A percentile compares a stretch with the other conserved stretches of the same genome.
These are phyloP conservation scores for Ceramica pisi DNA, from an alignment of 2,888 invertebrate genomes.

Conservation along the genomic window DNA sequence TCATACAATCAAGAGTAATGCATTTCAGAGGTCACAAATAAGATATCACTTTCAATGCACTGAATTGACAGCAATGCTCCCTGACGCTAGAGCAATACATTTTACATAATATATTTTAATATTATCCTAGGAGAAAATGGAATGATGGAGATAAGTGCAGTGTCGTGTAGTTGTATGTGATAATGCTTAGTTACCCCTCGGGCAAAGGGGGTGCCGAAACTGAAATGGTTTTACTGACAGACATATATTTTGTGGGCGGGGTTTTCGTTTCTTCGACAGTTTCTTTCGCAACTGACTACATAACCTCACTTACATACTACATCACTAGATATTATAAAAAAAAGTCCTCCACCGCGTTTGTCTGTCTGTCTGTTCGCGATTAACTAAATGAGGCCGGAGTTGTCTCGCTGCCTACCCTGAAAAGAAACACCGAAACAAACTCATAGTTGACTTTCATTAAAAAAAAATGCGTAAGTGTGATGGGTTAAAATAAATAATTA, in stretches of 20 bases:
- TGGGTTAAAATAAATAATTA: no score
- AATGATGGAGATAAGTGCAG: constrained; percentile 52
- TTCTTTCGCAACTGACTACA: not conserved
- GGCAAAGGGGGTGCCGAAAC: constrained; percentile 14
- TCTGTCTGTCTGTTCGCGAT: no score
- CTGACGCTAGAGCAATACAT: constrained; percentile 18
- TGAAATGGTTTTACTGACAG: constrained; percentile 13
- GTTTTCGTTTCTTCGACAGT: not conserved
- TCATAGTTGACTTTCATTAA: no score
- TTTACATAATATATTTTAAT: constrained; percentile 44
- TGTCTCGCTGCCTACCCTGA: no score
- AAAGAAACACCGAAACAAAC: no score
- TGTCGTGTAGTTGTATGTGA: constrained; percentile 44
- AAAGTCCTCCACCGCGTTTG: no score
- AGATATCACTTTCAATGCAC: constrained; percentile 21
- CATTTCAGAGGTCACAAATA: constrained; percentile 12
- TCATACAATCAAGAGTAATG: constrained; percentile 10
- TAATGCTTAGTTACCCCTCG: constrained; percentile 30
- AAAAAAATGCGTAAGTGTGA: no score
- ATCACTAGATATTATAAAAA: no score
- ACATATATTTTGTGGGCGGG: constrained; percentile 4
- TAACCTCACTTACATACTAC: no score
- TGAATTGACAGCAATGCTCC: constrained; percentile 18
- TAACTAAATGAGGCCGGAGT: no score
- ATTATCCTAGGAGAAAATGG: constrained; percentile 35